Conservation (phyloP, 2,888 invertebrate genomes). For the Agrotis puta region DNA sequence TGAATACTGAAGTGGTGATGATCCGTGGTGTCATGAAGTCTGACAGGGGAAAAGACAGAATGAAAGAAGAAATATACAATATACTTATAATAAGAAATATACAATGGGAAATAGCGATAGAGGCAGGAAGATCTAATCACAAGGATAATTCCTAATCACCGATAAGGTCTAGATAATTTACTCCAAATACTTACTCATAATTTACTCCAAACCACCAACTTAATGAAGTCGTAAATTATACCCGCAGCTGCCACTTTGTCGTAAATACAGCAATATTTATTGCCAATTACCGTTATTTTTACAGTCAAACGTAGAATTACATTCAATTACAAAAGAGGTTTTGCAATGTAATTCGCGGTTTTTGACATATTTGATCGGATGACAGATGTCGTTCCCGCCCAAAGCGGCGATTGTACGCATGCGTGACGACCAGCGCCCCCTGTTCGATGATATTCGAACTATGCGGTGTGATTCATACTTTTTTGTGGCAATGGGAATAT, state of each 20-base stretch:
- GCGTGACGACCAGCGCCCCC: slow-evolving; percentile 68
- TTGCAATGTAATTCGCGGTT: slow-evolving; percentile 65
- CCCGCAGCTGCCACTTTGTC: slow-evolving; percentile 1
- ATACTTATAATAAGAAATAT: too few species aligned
- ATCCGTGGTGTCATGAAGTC: too few species aligned
- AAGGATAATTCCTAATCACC: background rate
- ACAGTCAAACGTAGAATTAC: slow-evolving; percentile 42
- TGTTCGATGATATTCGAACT: slow-evolving; percentile 59
- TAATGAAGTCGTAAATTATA: slow-evolving; percentile 18
- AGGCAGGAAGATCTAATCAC: too few species aligned
- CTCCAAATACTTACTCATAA: background rate
- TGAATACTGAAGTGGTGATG: too few species aligned
- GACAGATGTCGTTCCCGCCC: slow-evolving; percentile 72
- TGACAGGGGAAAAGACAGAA: too few species aligned
- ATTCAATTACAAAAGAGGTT: slow-evolving; percentile 45
- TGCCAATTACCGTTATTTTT: slow-evolving; percentile 50
- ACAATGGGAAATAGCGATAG: too few species aligned
- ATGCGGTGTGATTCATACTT: slow-evolving; percentile 55
- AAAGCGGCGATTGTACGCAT: slow-evolving; percentile 58
- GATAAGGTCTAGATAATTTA: background rate
- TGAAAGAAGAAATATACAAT: too few species aligned
- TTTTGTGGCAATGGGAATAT: slow-evolving; percentile 24
- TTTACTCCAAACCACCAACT: background rate
- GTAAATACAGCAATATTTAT: slow-evolving; percentile 38
- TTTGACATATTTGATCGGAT: slow-evolving; percentile 61